Evolutionary conservation across 2,797 vertebrate genomes (phyloP).

Genomic region (Acanthornis magna): DNA sequence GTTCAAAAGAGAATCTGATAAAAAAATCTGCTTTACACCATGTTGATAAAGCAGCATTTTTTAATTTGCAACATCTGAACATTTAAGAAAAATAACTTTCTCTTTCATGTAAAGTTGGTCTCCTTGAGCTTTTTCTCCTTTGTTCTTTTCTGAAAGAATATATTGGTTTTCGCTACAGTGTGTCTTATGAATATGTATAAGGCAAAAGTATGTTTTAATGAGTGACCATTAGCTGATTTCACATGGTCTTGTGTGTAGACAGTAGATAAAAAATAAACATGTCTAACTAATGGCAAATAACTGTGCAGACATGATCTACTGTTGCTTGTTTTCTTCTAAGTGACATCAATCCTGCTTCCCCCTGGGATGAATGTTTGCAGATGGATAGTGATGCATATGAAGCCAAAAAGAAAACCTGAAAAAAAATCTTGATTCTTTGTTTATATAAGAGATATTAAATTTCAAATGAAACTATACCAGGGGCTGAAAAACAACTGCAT

Average conservation of each 20-base stretch:
- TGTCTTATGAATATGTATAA: constrained; percentile 38
- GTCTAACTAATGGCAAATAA: neutral
- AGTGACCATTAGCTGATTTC: constrained; percentile 27
- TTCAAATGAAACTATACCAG: neutral
- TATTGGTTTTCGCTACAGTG: neutral
- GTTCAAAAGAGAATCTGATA: constrained; percentile 26
- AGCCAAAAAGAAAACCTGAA: neutral
- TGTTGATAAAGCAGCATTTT: neutral
- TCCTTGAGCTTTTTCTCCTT: constrained; percentile 9
- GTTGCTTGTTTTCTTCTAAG: neutral
- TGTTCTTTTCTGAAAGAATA: neutral
- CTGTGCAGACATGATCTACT: neutral
- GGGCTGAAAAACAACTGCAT: neutral
- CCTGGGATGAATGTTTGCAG: neutral
- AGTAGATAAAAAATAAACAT: neutral
- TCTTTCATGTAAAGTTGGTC: constrained; percentile 5
- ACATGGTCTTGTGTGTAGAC: neutral
- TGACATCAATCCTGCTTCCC: neutral
- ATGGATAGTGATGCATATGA: neutral
- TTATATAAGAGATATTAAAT: neutral
- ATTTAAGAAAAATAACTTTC: neutral
- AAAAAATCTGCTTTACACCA: neutral
- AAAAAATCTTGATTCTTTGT: neutral
- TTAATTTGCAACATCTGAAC: constrained; percentile 24
- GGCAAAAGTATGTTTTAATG: constrained; percentile 44